Evolutionary conservation across 2,797 vertebrate species (phyloP), one percentile per base, ranked within the genome.

Genomic region (Pristis pectinata): DNA sequence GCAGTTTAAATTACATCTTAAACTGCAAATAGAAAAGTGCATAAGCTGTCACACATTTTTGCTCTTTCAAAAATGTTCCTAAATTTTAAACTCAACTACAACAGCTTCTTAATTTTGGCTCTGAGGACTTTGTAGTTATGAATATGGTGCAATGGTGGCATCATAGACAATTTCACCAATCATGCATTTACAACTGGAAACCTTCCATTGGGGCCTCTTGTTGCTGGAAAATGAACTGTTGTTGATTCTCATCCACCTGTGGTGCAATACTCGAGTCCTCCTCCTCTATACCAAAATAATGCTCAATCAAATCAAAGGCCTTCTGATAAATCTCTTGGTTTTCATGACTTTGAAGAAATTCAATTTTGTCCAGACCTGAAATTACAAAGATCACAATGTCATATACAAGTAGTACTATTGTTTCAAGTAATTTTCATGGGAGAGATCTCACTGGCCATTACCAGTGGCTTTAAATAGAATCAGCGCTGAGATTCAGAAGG

Each of bases 291-390:
- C 98, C 98, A 94, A 98, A 98, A 96, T 98, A 98, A 96, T 97
- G 98, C 96, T 98, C 98, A 95, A 98, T 98, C 95, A 98, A 96
- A 96, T 98, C 98, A 95, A 98, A 98, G 94, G 98, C 98, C 96
- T 98, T 98, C 95, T 98, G 98, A 95, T 98, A 98, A 96, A 98
- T 98, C 96, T 98, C 98, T 95, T 98, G 98, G 96, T 98, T 98
- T 97, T 98, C 98, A 67, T 98, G 98, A 95, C 98, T 98, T 96
- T 98, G 98, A 94, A 98, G 97, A 97, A 98, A 98, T 96, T 98
- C 98, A 87, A 98, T 98, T 97, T 98, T 98, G 96, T 98, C 98
- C 95, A 98, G 97, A 96, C 98, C 98, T 98, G 95, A 17, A 95
- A 6, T 82, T 41, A 95, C 79, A 95, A 94, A 85, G n/a, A 95